phyloP scores from a whole-genome alignment of 1,140 invertebrate genomes.

The Lepidurus couesii region DNA sequence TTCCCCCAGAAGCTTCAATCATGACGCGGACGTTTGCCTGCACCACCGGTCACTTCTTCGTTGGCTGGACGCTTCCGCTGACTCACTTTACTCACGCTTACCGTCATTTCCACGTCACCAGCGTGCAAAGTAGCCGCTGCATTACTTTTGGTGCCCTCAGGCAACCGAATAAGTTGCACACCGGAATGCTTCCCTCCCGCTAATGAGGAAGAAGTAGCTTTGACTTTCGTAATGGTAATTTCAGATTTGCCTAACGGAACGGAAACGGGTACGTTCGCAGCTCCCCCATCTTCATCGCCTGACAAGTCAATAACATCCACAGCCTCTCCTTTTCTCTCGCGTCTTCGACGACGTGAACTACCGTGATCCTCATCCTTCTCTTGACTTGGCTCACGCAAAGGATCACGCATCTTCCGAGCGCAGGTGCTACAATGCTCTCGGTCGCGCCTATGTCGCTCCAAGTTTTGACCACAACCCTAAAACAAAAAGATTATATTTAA shows the following conservation, averaged over 20 bases:
- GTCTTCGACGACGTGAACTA: conserved; percentile 28
- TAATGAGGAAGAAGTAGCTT: conserved; percentile 27
- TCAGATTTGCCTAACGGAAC: conserved; percentile 28
- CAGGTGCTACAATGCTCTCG: conserved; percentile 4
- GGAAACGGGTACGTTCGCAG: conserved; percentile 33
- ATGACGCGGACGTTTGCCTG: conserved; percentile 13
- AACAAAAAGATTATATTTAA: too few relatives aligned
- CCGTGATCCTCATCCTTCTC: conserved; percentile 31
- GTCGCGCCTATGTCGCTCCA: conserved; percentile 21
- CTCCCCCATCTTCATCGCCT: conserved; percentile 36
- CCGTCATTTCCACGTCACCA: conserved; percentile 13
- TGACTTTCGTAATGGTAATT: conserved; percentile 37
- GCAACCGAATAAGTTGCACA: conserved; percentile 27
- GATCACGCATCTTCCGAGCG: conserved; percentile 34
- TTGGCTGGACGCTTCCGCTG: conserved; percentile 1
- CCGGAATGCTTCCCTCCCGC: conserved; percentile 36
- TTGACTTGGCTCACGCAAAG: conserved; percentile 32
- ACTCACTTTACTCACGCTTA: conserved; percentile 11
- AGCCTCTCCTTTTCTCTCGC: conserved; percentile 30
- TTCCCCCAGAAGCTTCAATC: background rate
- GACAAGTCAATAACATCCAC: conserved; percentile 37
- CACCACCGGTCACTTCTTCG: background rate
- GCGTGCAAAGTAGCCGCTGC: background rate
- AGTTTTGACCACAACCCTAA: conserved; percentile 13
- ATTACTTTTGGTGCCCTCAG: conserved; percentile 5